Evolutionary conservation across 1,140 invertebrate species (phyloP), one percentile per base, ranked within the genome.

Genomic region (Arctopsyche grandis): DNA sequence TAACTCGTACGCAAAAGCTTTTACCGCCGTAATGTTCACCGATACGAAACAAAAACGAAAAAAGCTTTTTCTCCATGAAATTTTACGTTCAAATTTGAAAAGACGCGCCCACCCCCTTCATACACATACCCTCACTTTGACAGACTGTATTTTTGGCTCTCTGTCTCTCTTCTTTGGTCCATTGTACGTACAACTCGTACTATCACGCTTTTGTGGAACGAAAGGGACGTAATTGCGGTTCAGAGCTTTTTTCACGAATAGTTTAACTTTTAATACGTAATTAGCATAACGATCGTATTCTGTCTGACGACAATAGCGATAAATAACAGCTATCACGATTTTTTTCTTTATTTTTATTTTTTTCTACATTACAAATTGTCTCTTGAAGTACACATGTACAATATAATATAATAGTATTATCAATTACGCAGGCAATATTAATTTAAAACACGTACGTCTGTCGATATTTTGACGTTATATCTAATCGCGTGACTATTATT

Each of bases 1-100:
- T 29, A n/a, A 19, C 48, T 56, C 70, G 80, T 52, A 75, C 77
- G 69, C 74, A 76, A 81, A 79, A 81, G 80, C 80, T 81, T 81
- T 81, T 79, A 77, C 77, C 77, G 44, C 69, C 44, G 16, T 16
- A 79, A 77, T 38, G 16, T 73, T 63, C 38, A 43, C 16, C 58
- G 60, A 81, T 75, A 81, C 77, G 77, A 73, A 76, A 81, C 80
- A 76, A 80, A 80, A 66, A 38, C 70, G 48, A 75, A 60, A 69
- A 79, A 78, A 79, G 43, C 52, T 10, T 69, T 66, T 76, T 38
- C 58, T 78, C 77, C 58, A 78, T 80, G 77, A 80, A 81, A 78
- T 69, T 81, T 81, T 81, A 38, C 69, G 52, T 48, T 73, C 24
- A 81, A 78, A 75, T 77, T 78, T 77, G 44, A 69, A 56, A 75